Percentiles rank a stretch among this genome's conserved stretches.
These are phyloP conservation scores for Acanthopagrus latus DNA, from an alignment of 2,797 vertebrate genomes.

Conservation along the genomic window DNA sequence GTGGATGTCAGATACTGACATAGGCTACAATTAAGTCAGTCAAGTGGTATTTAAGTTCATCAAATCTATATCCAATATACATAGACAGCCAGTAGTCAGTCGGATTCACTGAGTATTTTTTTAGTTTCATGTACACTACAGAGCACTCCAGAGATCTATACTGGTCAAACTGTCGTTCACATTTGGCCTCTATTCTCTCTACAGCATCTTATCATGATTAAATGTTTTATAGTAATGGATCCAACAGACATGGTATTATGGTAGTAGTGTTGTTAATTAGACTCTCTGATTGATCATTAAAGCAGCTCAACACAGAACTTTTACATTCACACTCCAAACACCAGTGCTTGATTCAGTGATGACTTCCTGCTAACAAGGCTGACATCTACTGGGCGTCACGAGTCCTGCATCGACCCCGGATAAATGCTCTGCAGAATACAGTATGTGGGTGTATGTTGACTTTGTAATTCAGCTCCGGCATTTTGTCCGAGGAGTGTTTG, in stretches of 20 bases:
- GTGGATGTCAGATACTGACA: neutral
- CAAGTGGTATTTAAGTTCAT: too few relatives aligned
- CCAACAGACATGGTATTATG: neutral
- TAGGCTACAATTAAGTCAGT: too few relatives aligned
- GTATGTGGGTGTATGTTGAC: too few relatives aligned
- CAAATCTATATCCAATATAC: neutral
- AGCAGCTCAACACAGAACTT: slow-evolving; percentile 9
- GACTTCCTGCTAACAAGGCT: slow-evolving; percentile 59
- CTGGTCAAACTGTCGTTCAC: neutral
- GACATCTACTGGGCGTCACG: slow-evolving; percentile 76
- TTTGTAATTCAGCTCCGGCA: neutral
- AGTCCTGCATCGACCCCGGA: slow-evolving; percentile 38
- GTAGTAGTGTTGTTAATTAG: slow-evolving; percentile 11
- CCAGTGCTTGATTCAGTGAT: neutral
- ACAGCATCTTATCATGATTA: slow-evolving; percentile 3
- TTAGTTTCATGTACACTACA: neutral
- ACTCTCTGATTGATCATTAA: slow-evolving; percentile 31
- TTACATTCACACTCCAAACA: slow-evolving; percentile 17
- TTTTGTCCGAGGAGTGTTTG: neutral
- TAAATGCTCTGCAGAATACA: neutral
- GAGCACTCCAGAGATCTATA: neutral
- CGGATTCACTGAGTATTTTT: too few relatives aligned
- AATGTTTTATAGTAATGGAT: neutral
- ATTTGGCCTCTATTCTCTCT: neutral
- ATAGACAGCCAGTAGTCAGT: neutral